Evolutionary conservation across 2,113 vertebrate species (phyloP).

Genomic region (Copsychus sechellarum): DNA sequence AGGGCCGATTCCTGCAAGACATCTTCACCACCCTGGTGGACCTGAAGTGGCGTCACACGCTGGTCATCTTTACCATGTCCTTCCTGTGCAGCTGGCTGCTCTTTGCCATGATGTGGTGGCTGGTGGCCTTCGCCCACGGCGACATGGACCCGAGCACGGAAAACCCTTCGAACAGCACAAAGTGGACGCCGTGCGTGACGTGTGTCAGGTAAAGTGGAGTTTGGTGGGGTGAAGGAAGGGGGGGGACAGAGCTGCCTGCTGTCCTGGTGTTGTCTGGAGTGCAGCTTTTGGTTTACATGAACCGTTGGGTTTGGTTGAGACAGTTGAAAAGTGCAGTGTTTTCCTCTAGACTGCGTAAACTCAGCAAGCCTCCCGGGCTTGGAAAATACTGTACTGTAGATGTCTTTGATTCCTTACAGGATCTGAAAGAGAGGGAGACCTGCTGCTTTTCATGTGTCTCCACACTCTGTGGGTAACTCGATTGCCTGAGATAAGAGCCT

Average conservation of each 20-base stretch:
- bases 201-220: slow-evolving; percentile 83
- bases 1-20: slow-evolving; percentile 95
- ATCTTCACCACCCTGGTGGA: slow-evolving; percentile 98
- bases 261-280: neutral
- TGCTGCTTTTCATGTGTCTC: slow-evolving; percentile 68
- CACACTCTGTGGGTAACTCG: slow-evolving; percentile 58
- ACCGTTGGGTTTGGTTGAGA: neutral
- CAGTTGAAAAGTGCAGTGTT: slow-evolving; percentile 46
- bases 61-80: slow-evolving; percentile 97
- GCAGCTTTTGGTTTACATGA: neutral
- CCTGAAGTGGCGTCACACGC: slow-evolving; percentile 95
- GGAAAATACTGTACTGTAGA: slow-evolving; percentile 62
- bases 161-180: neutral
- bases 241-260: neutral
- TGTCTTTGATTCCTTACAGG: slow-evolving; percentile 68
- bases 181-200: slow-evolving; percentile 84
- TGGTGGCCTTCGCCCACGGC: slow-evolving; percentile 94
- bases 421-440: slow-evolving; percentile 66
- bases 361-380: slow-evolving; percentile 28
- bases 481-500: slow-evolving; percentile 64
- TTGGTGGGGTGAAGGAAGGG: neutral
- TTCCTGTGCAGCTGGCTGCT: slow-evolving; percentile 98
- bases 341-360: slow-evolving; percentile 3
- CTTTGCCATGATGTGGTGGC: slow-evolving; percentile 98
- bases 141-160: slow-evolving; percentile 84